A percentile compares a stretch with the other conserved stretches of the same genome.
phyloP scores from a whole-genome alignment of 1,140 invertebrate species.

The Anadara kagoshimensis region DNA sequence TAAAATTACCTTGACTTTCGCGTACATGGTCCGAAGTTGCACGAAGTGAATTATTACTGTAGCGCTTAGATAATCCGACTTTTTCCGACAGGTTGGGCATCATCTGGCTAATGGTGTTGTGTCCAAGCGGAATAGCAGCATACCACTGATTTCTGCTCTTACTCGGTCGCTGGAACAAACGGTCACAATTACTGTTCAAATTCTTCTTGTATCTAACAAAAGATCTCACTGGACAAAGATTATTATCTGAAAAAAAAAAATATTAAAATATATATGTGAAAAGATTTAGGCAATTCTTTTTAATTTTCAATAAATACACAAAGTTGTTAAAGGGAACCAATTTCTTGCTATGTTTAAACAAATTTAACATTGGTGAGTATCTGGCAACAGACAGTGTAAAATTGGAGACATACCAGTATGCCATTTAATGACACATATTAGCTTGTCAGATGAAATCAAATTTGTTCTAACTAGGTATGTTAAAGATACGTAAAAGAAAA shows the following conservation, averaged over 20 bases:
- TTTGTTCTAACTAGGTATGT: no score
- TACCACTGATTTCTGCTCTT: not conserved
- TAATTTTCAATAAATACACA: no score
- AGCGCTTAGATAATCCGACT: conserved; percentile 16
- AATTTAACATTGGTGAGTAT: no score
- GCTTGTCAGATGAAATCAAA: no score
- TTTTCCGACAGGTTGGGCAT: conserved; percentile 5
- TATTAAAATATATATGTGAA: not conserved
- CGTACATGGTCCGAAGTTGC: conserved; percentile 13
- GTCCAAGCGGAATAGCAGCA: not conserved
- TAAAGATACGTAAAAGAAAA: no score
- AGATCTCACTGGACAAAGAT: conserved; percentile 9
- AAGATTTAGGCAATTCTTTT: no score
- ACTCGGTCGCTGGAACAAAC: conserved; percentile 4
- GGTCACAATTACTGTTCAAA: not conserved
- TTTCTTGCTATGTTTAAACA: no score
- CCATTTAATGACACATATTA: no score
- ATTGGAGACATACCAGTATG: no score
- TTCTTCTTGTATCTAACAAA: conserved; percentile 7
- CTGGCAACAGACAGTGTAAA: no score
- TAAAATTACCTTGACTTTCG: not conserved
- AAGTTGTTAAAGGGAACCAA: no score
- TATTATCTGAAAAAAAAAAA: conserved; percentile 14
- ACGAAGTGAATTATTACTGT: conserved; percentile 20
- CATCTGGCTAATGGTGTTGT: conserved; percentile 8